Conservation (phyloP, 1,140 invertebrate species). For the Potamilus streckersoni region DNA sequence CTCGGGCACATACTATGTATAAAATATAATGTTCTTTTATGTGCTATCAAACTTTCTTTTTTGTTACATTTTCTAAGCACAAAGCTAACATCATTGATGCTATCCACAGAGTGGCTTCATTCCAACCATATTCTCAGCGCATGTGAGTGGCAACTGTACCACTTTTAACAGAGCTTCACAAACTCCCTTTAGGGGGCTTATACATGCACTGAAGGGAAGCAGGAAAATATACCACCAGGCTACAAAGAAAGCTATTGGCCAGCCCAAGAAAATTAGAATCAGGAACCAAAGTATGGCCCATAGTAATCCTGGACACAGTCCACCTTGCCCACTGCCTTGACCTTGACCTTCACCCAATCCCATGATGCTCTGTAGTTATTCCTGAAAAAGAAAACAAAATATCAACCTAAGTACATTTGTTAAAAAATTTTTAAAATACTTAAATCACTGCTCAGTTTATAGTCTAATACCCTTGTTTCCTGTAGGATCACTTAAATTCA, state of each 20-base stretch:
- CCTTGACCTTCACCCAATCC: slow-evolving; percentile 38
- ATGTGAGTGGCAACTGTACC: slow-evolving; percentile 56
- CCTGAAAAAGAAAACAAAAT: too few species aligned
- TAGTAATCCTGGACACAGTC: slow-evolving; percentile 55
- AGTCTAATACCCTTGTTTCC: too few species aligned
- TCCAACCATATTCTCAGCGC: slow-evolving; percentile 61
- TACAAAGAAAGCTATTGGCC: slow-evolving; percentile 61
- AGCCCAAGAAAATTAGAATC: slow-evolving; percentile 59
- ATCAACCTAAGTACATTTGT: too few species aligned
- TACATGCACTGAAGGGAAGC: slow-evolving; percentile 61
- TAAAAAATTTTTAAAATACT: too few species aligned
- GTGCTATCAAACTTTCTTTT: too few species aligned
- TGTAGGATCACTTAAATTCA: too few species aligned
- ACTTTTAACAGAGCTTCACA: slow-evolving; percentile 55
- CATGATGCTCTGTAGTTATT: slow-evolving; percentile 12
- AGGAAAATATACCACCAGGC: slow-evolving; percentile 62
- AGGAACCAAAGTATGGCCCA: slow-evolving; percentile 63
- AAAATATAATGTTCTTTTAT: too few species aligned
- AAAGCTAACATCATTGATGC: background rate
- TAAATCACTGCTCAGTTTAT: too few species aligned
- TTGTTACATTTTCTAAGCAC: too few species aligned
- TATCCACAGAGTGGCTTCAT: slow-evolving; percentile 58
- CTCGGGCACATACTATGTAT: too few species aligned
- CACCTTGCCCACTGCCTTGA: slow-evolving; percentile 21
- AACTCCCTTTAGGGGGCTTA: slow-evolving; percentile 53